Percentiles rank a stretch among this genome's conserved stretches.
Evolutionary conservation across 2,113 vertebrate genomes (phyloP).

Genomic region (Callithrix jacchus): DNA sequence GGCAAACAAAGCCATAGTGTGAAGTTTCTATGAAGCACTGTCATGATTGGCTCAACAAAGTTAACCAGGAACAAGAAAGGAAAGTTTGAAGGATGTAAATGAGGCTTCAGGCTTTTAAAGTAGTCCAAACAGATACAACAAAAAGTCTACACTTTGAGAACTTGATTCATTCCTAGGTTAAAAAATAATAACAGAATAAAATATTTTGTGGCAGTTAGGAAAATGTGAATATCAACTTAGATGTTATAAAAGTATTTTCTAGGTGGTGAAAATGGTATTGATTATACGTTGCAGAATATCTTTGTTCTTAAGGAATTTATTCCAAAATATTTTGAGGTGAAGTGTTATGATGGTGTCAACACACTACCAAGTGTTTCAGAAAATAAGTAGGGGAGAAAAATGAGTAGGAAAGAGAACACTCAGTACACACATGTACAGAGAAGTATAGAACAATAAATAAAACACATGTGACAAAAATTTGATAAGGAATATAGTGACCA

Average conservation of each 20-base stretch:
- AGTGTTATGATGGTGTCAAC: accelerated
- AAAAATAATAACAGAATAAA: neutral
- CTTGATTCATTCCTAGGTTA: neutral
- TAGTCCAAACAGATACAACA: neutral
- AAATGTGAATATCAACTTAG: neutral
- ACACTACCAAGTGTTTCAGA: neutral
- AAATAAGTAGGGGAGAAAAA: neutral
- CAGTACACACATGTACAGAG: too few relatives aligned
- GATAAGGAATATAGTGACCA: neutral
- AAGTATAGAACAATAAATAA: neutral
- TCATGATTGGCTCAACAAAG: neutral
- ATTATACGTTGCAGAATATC: neutral
- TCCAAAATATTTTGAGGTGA: neutral
- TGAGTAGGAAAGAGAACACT: accelerated
- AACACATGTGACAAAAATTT: neutral
- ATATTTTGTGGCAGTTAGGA: neutral
- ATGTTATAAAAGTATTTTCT: neutral
- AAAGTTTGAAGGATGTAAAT: neutral
- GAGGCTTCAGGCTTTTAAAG: neutral
- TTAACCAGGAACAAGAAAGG: neutral
- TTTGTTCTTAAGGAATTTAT: neutral
- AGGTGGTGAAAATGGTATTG: neutral
- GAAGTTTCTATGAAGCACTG: neutral
- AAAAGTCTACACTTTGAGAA: neutral
- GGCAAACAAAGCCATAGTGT: neutral